Percentiles rank a stretch among this genome's conserved stretches.
These are phyloP conservation scores for Drosophila paracracens DNA, from an alignment of 2,888 invertebrate genomes.

Conservation along the genomic window DNA sequence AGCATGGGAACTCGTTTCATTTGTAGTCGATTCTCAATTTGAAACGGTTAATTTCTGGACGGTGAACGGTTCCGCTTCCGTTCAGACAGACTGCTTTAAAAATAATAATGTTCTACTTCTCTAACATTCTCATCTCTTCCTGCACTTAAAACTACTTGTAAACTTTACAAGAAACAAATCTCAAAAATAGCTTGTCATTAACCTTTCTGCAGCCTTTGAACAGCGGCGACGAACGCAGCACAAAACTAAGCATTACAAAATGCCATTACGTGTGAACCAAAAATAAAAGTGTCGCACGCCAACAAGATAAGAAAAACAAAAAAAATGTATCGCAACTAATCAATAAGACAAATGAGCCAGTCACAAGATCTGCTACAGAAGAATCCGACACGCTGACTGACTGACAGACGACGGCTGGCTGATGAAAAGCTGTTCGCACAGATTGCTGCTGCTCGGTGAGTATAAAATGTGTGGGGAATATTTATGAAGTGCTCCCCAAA, in stretches of 20 bases:
- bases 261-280: background rate
- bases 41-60: background rate
- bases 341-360: slow-evolving; percentile 71
- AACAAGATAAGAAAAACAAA: slow-evolving; percentile 10
- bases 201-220: background rate
- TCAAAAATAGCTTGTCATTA: background rate
- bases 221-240: background rate
- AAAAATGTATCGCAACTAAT: slow-evolving; percentile 47
- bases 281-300: slow-evolving; percentile 39
- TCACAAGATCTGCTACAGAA: slow-evolving; percentile 60
- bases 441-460: background rate
- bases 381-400: slow-evolving; percentile 4
- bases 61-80: background rate
- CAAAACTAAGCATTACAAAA: slow-evolving; percentile 38
- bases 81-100: background rate
- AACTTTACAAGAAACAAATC: background rate
- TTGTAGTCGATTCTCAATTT: background rate
- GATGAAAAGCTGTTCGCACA: slow-evolving; percentile 13
- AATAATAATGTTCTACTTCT: background rate
- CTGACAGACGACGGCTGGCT: slow-evolving; percentile 26
- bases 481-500: slow-evolving; percentile 54
- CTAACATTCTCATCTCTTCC: background rate
- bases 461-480: slow-evolving; percentile 35
- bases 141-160: background rate
- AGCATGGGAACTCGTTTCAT: background rate